Evolutionary conservation across 2,113 vertebrate genomes (phyloP).

Genomic region (Catharus minimus): DNA sequence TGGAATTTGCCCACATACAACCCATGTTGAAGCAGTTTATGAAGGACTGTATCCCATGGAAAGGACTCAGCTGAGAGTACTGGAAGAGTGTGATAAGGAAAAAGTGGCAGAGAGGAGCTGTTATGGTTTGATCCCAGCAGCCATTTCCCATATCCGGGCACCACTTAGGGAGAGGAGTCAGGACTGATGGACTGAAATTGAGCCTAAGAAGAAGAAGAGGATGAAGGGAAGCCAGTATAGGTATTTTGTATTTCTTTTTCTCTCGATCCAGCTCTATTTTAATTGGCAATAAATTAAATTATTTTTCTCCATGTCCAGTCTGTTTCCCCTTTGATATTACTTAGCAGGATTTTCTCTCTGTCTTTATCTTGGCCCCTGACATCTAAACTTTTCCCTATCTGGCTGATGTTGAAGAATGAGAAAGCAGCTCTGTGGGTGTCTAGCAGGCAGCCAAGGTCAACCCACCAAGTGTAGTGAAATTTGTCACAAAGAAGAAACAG

Average conservation of each 20-base stretch:
- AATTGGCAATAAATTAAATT: neutral
- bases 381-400: neutral
- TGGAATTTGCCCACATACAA: neutral
- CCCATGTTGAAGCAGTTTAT: neutral
- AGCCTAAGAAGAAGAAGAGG: neutral
- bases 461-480: neutral
- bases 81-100: neutral
- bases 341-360: neutral
- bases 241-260: neutral
- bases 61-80: neutral
- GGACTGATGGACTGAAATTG: neutral
- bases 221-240: neutral
- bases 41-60: neutral
- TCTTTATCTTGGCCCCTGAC: neutral
- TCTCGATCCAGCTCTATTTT: neutral
- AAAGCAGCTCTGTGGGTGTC: neutral
- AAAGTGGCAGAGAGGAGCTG: neutral
- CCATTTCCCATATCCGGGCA: neutral
- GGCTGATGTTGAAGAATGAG: neutral
- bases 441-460: neutral
- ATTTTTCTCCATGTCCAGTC: neutral
- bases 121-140: fast-evolving
- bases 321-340: neutral
- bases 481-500: neutral
- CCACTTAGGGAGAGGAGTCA: neutral